Conservation (phyloP, 2,113 vertebrate genomes). For the Macheiramphus alcinus region DNA sequence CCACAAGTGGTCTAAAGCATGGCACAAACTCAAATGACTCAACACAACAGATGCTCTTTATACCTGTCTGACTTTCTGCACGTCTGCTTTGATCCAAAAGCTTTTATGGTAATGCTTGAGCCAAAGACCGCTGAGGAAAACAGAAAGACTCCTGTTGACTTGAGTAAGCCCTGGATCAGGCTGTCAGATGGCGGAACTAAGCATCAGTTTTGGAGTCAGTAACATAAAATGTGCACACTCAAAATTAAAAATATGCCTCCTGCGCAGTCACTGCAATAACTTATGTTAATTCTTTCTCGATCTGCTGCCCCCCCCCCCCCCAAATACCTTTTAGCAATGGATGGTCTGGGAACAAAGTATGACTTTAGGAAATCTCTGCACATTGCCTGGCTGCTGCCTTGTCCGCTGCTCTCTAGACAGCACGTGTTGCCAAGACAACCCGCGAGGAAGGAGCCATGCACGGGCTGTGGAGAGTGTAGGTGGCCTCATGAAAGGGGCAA, state of each 20-base stretch:
- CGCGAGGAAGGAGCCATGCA: background rate
- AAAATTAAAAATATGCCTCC: background rate
- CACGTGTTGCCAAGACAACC: constrained; percentile 37
- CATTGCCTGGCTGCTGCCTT: constrained; percentile 10
- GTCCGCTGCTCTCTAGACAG: background rate
- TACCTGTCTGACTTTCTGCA: constrained; percentile 16
- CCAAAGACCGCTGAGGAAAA: background rate
- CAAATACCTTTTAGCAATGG: background rate
- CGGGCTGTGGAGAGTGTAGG: background rate
- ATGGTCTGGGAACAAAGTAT: background rate
- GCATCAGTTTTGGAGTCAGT: background rate
- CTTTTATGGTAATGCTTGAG: background rate
- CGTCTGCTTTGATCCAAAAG: background rate
- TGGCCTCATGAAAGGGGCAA: background rate
- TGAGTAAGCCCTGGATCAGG: background rate
- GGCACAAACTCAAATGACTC: constrained; percentile 25
- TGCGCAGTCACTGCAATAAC: background rate
- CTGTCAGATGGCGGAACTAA: background rate
- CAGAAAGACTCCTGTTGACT: background rate
- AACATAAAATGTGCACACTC: background rate
- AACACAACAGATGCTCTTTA: constrained; percentile 23
- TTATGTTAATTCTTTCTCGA: background rate
- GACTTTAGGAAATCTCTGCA: background rate
- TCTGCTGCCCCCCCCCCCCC: too few species aligned
- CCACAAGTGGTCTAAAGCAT: background rate